Conservation (phyloP, 2,113 vertebrate genomes). For the Calidris pygmaea region DNA sequence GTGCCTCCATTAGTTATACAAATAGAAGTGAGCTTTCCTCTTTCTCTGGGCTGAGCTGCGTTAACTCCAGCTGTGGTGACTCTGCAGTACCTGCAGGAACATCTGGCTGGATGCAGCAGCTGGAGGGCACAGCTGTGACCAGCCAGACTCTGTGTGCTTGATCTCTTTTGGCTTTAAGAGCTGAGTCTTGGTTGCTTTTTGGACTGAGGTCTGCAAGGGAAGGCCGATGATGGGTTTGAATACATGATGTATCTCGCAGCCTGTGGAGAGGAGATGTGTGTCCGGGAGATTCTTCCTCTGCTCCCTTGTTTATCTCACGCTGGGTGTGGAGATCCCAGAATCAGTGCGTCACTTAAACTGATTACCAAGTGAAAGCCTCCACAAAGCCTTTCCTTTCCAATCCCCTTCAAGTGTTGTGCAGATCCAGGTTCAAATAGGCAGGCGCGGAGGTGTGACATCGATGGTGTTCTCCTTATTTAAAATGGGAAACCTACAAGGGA, state of each 20-base stretch:
- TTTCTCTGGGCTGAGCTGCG: neutral
- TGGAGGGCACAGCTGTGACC: neutral
- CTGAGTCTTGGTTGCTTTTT: neutral
- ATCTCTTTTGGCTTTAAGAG: neutral
- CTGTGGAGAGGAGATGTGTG: accelerated
- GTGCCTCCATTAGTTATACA: neutral
- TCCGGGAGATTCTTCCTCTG: neutral
- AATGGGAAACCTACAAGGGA: neutral
- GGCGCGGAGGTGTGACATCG: neutral
- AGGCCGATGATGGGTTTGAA: neutral
- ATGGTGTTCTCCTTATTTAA: neutral
- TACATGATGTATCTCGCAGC: neutral
- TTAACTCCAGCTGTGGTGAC: neutral
- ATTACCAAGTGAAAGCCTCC: neutral
- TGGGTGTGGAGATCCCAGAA: neutral
- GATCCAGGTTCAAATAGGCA: neutral
- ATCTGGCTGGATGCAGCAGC: neutral
- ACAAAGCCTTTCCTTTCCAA: neutral
- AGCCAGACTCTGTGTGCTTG: accelerated
- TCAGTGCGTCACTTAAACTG: neutral
- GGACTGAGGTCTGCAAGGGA: neutral
- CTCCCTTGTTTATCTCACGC: neutral
- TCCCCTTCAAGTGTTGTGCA: neutral
- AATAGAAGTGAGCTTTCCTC: neutral
- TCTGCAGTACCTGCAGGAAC: neutral